A percentile compares a stretch with the other conserved stretches of the same genome.
Evolutionary conservation across 2,888 invertebrate species (phyloP).

Genomic region (Drosophila mimica): DNA sequence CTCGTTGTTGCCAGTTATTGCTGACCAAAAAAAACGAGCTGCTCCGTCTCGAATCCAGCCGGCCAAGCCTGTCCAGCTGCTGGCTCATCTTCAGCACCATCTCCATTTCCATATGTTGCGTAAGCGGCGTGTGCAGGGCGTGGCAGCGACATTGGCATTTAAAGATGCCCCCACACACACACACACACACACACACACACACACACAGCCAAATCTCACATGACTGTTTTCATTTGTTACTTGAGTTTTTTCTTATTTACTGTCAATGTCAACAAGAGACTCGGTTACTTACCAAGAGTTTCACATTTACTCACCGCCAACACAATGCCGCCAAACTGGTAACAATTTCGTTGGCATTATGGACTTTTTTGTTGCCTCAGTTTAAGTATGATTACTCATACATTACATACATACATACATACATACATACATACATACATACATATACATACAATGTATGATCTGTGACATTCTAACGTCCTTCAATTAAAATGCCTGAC

Average conservation of each 20-base stretch:
- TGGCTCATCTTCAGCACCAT: conserved; percentile 11
- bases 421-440: not conserved
- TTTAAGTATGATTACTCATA: not conserved
- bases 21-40: conserved; percentile 30
- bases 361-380: conserved; percentile 3
- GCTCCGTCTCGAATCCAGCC: conserved; percentile 5
- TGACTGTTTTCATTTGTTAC: conserved; percentile 2
- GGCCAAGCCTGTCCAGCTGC: conserved; percentile 6
- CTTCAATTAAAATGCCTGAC: conserved; percentile 63
- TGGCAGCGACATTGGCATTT: conserved; percentile 54
- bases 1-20: not conserved
- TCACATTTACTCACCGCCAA: conserved; percentile 18
- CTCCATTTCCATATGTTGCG: conserved; percentile 16
- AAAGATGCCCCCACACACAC: conserved; percentile 3
- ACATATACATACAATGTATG: conserved; percentile 1
- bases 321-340: conserved; percentile 46
- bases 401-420: not conserved
- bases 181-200: conserved; percentile 2
- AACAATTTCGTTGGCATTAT: conserved; percentile 25
- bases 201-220: conserved; percentile 1
- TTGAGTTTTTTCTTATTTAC: conserved; percentile 7
- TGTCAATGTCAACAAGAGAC: conserved; percentile 56
- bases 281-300: not conserved
- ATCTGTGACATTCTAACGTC: conserved; percentile 45
- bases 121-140: conserved; percentile 26